Conservation (phyloP, 2,797 vertebrate species). For the Eurystomus glaucurus region DNA sequence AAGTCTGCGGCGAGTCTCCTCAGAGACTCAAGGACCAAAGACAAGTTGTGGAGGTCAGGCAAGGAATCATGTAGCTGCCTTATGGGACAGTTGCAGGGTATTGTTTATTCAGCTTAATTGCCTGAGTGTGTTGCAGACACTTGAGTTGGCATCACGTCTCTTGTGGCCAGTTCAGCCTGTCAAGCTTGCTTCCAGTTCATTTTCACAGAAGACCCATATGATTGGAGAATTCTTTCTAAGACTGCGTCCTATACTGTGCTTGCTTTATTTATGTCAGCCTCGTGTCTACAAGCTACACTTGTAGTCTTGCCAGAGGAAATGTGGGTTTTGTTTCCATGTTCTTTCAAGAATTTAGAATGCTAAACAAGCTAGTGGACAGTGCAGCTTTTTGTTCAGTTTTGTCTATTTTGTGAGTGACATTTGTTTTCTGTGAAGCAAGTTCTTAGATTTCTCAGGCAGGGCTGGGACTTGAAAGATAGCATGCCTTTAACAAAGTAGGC, state of each 20-base stretch:
- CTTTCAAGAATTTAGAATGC: conserved; percentile 46
- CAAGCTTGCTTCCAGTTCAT: conserved; percentile 59
- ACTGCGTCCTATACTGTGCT: conserved; percentile 8
- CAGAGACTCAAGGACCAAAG: not conserved
- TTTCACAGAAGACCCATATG: conserved; percentile 42
- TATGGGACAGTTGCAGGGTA: conserved; percentile 43
- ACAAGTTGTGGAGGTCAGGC: conserved; percentile 22
- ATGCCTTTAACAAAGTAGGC: not conserved
- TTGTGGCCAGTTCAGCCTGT: conserved; percentile 68
- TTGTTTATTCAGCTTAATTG: conserved; percentile 68
- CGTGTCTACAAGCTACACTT: conserved; percentile 32
- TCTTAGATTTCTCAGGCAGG: not conserved
- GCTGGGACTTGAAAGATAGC: not conserved
- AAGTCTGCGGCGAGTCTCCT: not conserved
- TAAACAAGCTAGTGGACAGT: conserved; percentile 57
- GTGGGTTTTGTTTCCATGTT: conserved; percentile 46
- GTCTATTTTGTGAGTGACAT: not conserved
- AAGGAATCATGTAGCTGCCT: conserved; percentile 20
- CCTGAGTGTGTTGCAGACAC: conserved; percentile 34
- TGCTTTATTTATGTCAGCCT: conserved; percentile 59
- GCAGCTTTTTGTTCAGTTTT: conserved; percentile 43
- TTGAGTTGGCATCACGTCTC: conserved; percentile 44
- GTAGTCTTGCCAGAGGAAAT: conserved; percentile 35
- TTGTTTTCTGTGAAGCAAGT: not conserved
- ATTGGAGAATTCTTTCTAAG: conserved; percentile 13